Evolutionary conservation across 2,888 invertebrate genomes (phyloP), one percentile per base, ranked within the genome.

Genomic region (Melitaea athalia): DNA sequence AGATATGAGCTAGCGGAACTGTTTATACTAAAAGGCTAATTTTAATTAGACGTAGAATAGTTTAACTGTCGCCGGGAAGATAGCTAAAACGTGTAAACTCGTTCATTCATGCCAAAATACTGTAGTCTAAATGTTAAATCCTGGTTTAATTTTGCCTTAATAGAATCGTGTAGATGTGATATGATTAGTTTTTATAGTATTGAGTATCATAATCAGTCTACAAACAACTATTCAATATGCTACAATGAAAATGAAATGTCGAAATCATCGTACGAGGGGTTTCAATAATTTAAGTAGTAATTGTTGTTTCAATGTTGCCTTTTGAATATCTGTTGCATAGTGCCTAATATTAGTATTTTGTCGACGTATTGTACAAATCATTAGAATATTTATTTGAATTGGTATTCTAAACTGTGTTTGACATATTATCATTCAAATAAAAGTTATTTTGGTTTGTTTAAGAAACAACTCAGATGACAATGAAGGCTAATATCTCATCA

Each of bases 301-400:
- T 17, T 52, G 52, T 52, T 52, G 17, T 52, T 52, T 52, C 24
- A 7, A 3, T 15, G 63, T 63, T 63, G 63, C 63, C 55, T 57
- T 47, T 17, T 45, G 45, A 63, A 53, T 55, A 55, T 55, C 45
- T 33, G 55, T 57, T 63, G 47, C 55, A 31, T 63, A 63, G 63
- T 57, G 63, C 24, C 38, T 63, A 63, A 43, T 57, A 45, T 14
- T 24, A 43, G 31, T 12, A 6, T 53, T 50, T 33, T 31, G 52
- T 17, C 15, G 10, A 4, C 10, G 45, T 45, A 45, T 45, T 45
- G 11, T 45, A 45, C 24, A 45, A 45, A 45, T 45, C 45, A 8
- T 45, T 14, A 45, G 10, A 0, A 3, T 38, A 45, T 45, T 45
- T 45, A 45, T 45, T 45, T 45, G 14, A 45, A 45, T 14, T 11